Evolutionary conservation across 2,888 invertebrate species (phyloP), one percentile per base, ranked within the genome.

Genomic region (Lymantria dispar): DNA sequence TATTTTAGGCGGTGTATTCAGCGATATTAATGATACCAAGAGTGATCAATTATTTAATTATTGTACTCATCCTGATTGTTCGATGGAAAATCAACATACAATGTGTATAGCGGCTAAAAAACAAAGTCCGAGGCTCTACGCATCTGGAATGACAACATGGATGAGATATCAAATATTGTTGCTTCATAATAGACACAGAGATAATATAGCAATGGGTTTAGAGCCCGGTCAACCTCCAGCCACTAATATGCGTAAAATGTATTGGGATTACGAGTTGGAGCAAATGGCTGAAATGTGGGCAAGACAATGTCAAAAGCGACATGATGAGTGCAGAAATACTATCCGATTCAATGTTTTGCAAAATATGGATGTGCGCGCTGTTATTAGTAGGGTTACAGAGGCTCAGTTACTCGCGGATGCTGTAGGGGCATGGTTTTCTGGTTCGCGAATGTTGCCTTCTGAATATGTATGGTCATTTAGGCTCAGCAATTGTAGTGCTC

Each of bases 201-300:
- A 92, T 57, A 85, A 85, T 53, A 82, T 92, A 40, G 92, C 92
- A 0, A 79, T 86, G 83, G 92, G 91, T 0, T 66, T 87, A 30
- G 87, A 91, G 55, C 80, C 88, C 0, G 89, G 87, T 0, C 92
- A 92, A 60, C 92, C 92, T 1, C 79, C 87, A 0, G 92, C 92
- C 0, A 72, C 85, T 2, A 91, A 92, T 58, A 92, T 92, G 92
- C 83, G 89, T 8, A 90, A 92, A 64, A 79, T 92, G 83, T 91
- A 90, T 56, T 92, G 92, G 92, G 92, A 92, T 51, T 81, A 83
- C 51, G 91, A 92, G 58, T 74, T 92, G 0, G 92, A 91, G 53
- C 68, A 77, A 22, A 84, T 80, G 80, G 92, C 92, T 0, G 89
- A 91, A 37, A 68, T 83, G 7, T 92, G 91, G 92, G 91, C 91